phyloP scores from a whole-genome alignment of 2,113 vertebrate genomes.

The Labeo rohita region DNA sequence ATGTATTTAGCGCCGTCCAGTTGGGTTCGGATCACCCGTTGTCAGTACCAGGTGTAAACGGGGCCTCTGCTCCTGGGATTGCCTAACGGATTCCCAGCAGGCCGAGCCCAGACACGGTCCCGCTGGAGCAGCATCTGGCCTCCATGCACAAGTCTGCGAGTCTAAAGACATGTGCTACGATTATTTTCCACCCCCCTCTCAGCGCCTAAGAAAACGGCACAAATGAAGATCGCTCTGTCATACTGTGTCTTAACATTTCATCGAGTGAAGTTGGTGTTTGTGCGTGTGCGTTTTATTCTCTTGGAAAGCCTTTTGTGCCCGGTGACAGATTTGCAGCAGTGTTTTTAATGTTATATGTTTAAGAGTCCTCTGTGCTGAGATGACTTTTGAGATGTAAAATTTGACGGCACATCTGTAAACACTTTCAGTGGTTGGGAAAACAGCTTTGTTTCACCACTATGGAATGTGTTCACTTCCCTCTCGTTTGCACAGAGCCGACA shows the following conservation, averaged over 20 bases:
- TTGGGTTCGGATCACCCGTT: background rate
- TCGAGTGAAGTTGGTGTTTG: background rate
- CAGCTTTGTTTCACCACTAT: constrained; percentile 62
- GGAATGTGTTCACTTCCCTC: constrained; percentile 57
- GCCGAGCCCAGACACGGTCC: constrained; percentile 25
- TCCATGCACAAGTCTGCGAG: constrained; percentile 48
- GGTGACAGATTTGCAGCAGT: constrained; percentile 20
- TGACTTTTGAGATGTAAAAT: constrained; percentile 55
- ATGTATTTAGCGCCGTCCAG: background rate
- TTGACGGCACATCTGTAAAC: constrained; percentile 66
- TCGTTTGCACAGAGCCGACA: constrained; percentile 19
- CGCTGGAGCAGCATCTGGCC: constrained; percentile 59
- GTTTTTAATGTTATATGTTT: constrained; percentile 47
- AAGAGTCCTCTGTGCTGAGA: constrained; percentile 38
- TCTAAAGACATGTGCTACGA: constrained; percentile 45
- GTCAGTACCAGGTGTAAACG: background rate
- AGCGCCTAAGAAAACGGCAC: constrained; percentile 24
- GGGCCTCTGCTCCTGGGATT: background rate
- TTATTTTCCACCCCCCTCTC: constrained; percentile 45
- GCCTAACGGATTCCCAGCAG: constrained; percentile 31
- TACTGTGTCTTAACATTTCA: background rate
- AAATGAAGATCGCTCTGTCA: constrained; percentile 7
- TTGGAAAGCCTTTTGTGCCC: constrained; percentile 4
- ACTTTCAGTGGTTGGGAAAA: constrained; percentile 59
- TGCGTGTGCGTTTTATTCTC: background rate